phyloP scores from a whole-genome alignment of 2,888 invertebrate species.

The Trachelus tabidus region DNA sequence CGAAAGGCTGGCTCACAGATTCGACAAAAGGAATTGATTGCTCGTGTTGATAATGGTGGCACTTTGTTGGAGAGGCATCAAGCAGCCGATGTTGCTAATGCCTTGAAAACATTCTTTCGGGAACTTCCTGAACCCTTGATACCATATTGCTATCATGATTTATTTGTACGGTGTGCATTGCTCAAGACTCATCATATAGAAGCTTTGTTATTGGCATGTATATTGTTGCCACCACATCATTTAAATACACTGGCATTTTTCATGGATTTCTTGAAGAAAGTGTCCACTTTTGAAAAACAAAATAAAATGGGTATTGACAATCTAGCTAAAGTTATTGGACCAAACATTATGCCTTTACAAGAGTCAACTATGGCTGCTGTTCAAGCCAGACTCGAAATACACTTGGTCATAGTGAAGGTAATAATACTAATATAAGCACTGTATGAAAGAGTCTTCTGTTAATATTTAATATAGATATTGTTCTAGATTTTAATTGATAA shows the following conservation, averaged over 20 bases:
- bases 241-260: constrained; percentile 84
- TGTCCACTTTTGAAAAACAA: constrained; percentile 75
- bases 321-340: constrained; percentile 86
- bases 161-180: constrained; percentile 77
- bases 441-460: neutral
- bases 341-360: constrained; percentile 85
- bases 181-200: constrained; percentile 72
- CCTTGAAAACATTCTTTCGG: constrained; percentile 86
- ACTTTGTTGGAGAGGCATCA: constrained; percentile 78
- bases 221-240: constrained; percentile 81
- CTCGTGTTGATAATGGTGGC: constrained; percentile 78
- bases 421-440: constrained; percentile 11
- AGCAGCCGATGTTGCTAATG: constrained; percentile 86
- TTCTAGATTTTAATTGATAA: constrained; percentile 82
- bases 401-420: constrained; percentile 79
- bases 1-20: constrained; percentile 88
- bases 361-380: constrained; percentile 71
- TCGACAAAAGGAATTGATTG: constrained; percentile 85
- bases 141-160: constrained; percentile 78
- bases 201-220: constrained; percentile 75
- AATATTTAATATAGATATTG: constrained; percentile 13
- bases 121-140: constrained; percentile 88
- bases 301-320: constrained; percentile 90
- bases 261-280: constrained; percentile 81
- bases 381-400: constrained; percentile 74